Conservation (phyloP, 2,113 vertebrate genomes). For the Channa maculata region DNA sequence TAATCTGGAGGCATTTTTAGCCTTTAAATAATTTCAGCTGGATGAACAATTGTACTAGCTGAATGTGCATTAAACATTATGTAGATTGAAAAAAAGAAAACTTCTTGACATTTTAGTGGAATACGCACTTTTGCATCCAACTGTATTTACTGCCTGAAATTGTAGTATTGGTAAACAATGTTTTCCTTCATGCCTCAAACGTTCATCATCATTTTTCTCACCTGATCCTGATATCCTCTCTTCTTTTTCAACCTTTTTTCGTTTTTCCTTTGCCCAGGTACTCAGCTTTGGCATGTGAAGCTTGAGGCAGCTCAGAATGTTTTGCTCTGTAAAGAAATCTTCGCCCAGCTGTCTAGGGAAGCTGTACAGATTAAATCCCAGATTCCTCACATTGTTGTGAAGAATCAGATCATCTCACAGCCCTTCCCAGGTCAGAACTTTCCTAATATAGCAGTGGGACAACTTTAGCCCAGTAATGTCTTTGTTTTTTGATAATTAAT, state of each 20-base stretch:
- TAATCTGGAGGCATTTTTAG: no score
- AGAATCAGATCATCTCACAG: slow-evolving; percentile 98
- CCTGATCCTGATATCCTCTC: no score
- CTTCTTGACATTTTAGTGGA: no score
- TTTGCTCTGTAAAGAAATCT: slow-evolving; percentile 97
- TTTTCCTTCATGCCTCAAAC: background rate
- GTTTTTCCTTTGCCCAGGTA: slow-evolving; percentile 77
- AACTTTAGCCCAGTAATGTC: background rate
- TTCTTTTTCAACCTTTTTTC: no score
- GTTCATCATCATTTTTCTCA: background rate
- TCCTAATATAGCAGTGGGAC: background rate
- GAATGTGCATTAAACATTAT: no score
- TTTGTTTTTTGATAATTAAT: background rate
- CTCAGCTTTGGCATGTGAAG: slow-evolving; percentile 93
- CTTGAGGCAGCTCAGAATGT: slow-evolving; percentile 97
- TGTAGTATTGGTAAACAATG: no score
- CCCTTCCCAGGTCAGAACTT: slow-evolving; percentile 91
- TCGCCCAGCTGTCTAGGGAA: slow-evolving; percentile 96
- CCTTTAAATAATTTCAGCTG: no score
- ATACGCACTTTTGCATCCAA: no score
- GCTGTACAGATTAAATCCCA: slow-evolving; percentile 99
- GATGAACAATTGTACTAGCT: no score
- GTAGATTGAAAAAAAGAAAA: no score
- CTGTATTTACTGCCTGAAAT: no score
- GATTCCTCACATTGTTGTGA: slow-evolving; percentile 98